Conservation (phyloP, 2,113 vertebrate species). For the Petaurus breviceps region DNA sequence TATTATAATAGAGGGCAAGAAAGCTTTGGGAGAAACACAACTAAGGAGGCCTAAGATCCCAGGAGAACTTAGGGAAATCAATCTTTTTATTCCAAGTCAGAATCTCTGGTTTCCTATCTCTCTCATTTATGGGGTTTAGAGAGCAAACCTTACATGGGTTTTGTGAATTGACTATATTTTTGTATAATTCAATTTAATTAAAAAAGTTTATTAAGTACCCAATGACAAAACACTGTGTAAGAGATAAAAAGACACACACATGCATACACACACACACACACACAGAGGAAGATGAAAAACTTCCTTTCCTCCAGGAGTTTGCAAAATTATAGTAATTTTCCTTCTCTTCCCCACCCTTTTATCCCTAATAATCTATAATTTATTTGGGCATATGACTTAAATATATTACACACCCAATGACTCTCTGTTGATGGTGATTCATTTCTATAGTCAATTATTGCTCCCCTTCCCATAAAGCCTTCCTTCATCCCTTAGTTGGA, state of each 20-base stretch:
- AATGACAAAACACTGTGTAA: neutral
- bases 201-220: neutral
- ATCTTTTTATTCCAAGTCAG: neutral
- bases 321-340: neutral
- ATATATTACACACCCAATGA: neutral
- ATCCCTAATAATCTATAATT: neutral
- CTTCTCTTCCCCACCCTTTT: neutral
- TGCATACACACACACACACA: no score
- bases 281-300: neutral
- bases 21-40: neutral
- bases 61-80: neutral
- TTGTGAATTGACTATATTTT: conserved; percentile 46
- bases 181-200: neutral
- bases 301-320: neutral
- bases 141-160: conserved; percentile 23
- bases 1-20: neutral
- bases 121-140: conserved; percentile 9
- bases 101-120: neutral
- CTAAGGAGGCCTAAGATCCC: neutral
- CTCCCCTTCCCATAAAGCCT: no score
- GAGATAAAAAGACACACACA: neutral
- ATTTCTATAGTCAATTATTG: neutral
- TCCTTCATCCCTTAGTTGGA: neutral
- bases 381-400: neutral
- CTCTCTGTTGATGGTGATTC: neutral